Base-by-base conservation (phyloP, 2,888 invertebrate genomes). In the Eupithecia subfuscata region DNA sequence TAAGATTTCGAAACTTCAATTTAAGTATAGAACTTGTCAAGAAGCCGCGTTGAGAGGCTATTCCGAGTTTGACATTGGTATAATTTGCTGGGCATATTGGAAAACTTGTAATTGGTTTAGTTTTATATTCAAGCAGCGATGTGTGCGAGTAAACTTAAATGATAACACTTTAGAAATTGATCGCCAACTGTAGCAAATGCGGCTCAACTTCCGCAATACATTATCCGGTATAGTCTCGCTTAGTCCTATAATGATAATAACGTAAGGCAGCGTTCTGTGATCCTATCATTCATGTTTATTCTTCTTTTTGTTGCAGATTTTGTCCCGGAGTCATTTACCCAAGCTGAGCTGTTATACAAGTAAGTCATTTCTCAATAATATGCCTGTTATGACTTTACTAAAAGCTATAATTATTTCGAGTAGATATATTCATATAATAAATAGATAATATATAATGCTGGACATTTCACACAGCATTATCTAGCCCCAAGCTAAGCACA, bases 61-160 rank as follows among this genome's bases (percentile, higher is more conserved):
- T 89, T 88, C 88, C 88, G 86, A 90, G 87, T 90, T 90, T 87
- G 89, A 90, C 90, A 91, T 89, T 90, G 89, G 88, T 91, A 92
- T 92, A 91, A 93, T 92, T 91, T 90, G 87, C 91, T 86, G 85
- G 88, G 88, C 90, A 90, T 92, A 92, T 92, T 92, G 91, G 92
- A 91, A 93, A 92, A 93, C 92, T 93, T 93, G 90, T 92, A 92
- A 93, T 93, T 93, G 92, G 88, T 92, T 93, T 91, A 92, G 90
- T 93, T 92, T 93, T 92, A 91, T 92, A 90, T 92, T 91, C 88
- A 88, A 84, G 84, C 83, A 81, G 84, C 85, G 85, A 88, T 91
- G 87, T 90, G 89, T 89, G 88, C 84, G 75, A 75, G 72, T 82
- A 84, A 90, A 90, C 90, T 91, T 89, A 87, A 90, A 89, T 89